Percentiles rank a stretch among this genome's conserved stretches.
phyloP scores from a whole-genome alignment of 2,797 vertebrate genomes.

The Lacerta bilineata region DNA sequence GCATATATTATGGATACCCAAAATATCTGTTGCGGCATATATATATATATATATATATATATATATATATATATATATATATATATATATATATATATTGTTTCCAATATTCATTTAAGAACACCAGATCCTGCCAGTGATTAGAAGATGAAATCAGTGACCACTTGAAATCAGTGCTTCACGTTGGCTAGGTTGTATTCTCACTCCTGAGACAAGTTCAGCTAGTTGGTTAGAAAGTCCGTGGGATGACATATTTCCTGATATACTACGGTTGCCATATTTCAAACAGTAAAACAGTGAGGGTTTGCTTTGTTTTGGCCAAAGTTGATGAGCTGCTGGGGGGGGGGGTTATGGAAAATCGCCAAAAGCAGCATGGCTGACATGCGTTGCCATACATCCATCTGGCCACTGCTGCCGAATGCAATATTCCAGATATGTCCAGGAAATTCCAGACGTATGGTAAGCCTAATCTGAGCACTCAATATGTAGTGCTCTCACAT shows the following conservation, averaged over 20 bases:
- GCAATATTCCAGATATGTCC: no score
- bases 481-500: neutral
- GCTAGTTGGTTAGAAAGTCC: neutral
- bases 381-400: no score
- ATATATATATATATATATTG: neutral
- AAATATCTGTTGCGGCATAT: neutral
- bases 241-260: neutral
- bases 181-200: neutral
- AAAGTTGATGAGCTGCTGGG: no score
- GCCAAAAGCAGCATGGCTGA: no score
- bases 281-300: no score
- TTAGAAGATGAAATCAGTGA: neutral
- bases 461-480: no score
- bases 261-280: neutral
- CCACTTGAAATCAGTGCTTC: neutral
- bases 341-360: no score
- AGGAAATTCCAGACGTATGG: no score
- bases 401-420: no score
- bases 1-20: neutral
- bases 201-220: neutral
- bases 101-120: conserved; percentile 8
- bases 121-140: neutral
- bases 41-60: neutral
- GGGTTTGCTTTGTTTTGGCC: no score
- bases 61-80: neutral